Percentiles rank a stretch among this genome's conserved stretches.
These are phyloP conservation scores for Griposia aprilina DNA, from an alignment of 2,888 invertebrate species.

Conservation along the genomic window DNA sequence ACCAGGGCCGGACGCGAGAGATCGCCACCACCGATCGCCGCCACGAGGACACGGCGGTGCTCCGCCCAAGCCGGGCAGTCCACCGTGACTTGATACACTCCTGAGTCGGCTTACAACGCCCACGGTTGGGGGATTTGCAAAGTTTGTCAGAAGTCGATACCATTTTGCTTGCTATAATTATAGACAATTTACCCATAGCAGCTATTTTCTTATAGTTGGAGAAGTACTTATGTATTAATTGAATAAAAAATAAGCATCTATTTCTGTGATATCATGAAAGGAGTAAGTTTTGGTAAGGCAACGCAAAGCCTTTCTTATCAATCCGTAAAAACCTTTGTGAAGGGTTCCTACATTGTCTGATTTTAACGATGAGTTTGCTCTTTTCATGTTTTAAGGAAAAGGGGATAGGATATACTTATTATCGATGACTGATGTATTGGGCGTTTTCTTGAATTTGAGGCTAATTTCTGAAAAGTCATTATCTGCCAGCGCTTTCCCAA, in stretches of 20 bases:
- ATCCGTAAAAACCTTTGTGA: neutral
- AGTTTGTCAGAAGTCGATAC: neutral
- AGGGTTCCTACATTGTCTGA: neutral
- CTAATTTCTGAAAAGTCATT: neutral
- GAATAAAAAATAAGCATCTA: neutral
- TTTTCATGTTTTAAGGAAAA: conserved; percentile 10
- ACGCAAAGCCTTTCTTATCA: neutral
- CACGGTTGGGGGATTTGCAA: neutral
- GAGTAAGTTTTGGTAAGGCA: neutral
- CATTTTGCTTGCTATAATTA: neutral
- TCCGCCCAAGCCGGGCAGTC: no score
- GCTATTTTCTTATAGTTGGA: neutral
- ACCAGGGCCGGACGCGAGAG: no score
- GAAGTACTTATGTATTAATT: neutral
- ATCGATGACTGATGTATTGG: neutral
- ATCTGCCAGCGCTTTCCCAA: no score
- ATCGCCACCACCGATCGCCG: no score
- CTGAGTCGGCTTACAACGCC: neutral
- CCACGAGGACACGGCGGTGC: no score
- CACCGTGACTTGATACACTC: neutral
- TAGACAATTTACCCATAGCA: neutral
- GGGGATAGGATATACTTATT: neutral
- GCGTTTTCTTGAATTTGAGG: neutral
- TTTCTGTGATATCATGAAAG: neutral
- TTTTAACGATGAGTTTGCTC: neutral